Conservation (phyloP, 2,797 vertebrate species). For the Peromyscus nudipes region DNA sequence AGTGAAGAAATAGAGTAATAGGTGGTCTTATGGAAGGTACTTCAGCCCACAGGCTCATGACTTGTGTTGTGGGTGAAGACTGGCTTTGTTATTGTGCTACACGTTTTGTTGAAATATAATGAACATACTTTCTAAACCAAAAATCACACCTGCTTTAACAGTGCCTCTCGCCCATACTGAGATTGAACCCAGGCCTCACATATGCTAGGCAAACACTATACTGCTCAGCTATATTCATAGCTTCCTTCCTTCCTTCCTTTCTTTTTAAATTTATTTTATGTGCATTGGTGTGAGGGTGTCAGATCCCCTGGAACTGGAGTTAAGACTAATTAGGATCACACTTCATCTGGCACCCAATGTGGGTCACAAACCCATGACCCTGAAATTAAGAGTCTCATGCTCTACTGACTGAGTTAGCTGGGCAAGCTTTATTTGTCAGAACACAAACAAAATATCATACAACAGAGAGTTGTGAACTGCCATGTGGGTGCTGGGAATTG, state of each 20-base stretch:
- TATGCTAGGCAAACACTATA: neutral
- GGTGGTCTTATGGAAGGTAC: neutral
- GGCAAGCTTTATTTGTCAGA: too few relatives aligned
- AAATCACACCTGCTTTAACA: neutral
- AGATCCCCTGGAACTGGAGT: too few relatives aligned
- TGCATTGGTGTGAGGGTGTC: too few relatives aligned
- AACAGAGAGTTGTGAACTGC: too few relatives aligned
- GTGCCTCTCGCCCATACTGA: neutral
- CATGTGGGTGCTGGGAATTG: too few relatives aligned
- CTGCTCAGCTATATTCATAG: neutral
- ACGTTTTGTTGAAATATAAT: neutral
- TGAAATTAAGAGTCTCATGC: too few relatives aligned
- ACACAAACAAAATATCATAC: too few relatives aligned
- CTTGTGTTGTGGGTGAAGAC: neutral
- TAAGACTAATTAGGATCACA: too few relatives aligned
- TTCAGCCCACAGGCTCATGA: neutral
- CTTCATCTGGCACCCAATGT: too few relatives aligned
- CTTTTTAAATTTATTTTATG: neutral
- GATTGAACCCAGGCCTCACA: neutral
- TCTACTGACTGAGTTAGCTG: too few relatives aligned
- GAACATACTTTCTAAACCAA: constrained; percentile 24
- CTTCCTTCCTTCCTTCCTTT: too few relatives aligned
- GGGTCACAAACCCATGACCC: too few relatives aligned
- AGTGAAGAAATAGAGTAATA: neutral
- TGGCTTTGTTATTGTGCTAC: neutral